A percentile compares a stretch with the other conserved stretches of the same genome.
These are phyloP conservation scores for Eurois occulta DNA, from an alignment of 2,888 invertebrate species.

Conservation along the genomic window DNA sequence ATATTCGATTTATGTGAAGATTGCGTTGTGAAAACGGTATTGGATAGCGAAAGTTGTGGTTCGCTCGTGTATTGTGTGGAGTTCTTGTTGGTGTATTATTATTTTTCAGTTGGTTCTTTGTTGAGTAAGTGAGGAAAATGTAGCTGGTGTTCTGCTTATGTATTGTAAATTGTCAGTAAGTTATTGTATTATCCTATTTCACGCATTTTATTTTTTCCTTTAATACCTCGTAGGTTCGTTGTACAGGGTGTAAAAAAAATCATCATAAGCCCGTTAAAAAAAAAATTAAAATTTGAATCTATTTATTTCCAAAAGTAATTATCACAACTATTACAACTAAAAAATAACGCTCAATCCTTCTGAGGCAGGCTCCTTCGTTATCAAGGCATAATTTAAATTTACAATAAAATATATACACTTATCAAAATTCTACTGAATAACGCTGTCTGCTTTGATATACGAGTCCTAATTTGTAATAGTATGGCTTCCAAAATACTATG, in stretches of 20 bases:
- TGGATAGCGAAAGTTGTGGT: slow-evolving; percentile 57
- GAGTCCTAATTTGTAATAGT: not conserved
- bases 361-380: too few species aligned
- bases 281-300: too few species aligned
- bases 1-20: slow-evolving; percentile 69
- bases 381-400: not conserved
- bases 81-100: slow-evolving; percentile 23
- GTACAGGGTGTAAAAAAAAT: not conserved
- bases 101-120: slow-evolving; percentile 20
- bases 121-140: not conserved
- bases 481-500: not conserved
- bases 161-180: not conserved
- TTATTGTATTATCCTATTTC: not conserved
- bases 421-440: too few species aligned
- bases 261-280: not conserved
- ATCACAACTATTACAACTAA: too few species aligned
- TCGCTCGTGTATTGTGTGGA: slow-evolving; percentile 39
- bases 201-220: not conserved
- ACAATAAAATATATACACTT: too few species aligned
- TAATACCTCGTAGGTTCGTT: not conserved
- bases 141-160: not conserved
- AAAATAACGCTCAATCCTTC: too few species aligned
- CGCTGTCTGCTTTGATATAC: too few species aligned
- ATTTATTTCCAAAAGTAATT: too few species aligned
- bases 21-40: slow-evolving; percentile 61